phyloP scores from a whole-genome alignment of 2,797 vertebrate species.

The Limosa lapponica region DNA sequence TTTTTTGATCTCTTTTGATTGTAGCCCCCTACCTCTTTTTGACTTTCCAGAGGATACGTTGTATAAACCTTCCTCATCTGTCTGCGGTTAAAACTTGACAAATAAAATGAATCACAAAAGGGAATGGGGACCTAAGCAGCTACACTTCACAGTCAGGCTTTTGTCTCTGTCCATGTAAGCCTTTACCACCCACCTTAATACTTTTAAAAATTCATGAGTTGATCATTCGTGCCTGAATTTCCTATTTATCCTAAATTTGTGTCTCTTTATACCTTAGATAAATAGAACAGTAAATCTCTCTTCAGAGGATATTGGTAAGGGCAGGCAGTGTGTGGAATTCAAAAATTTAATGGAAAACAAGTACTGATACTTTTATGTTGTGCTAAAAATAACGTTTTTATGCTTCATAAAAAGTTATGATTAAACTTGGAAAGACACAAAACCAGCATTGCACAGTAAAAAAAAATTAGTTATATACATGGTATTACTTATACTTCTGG shows the following conservation, averaged over 20 bases:
- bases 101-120: not conserved
- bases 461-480: not conserved
- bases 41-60: not conserved
- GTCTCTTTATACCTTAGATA: not conserved
- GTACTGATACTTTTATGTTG: not conserved
- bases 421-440: not conserved
- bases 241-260: not conserved
- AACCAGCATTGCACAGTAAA: accelerated
- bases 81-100: not conserved
- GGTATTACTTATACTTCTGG: not conserved
- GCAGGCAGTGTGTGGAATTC: not conserved
- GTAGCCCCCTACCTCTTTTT: not conserved
- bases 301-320: not conserved
- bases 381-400: not conserved
- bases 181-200: not conserved
- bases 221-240: not conserved
- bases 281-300: not conserved
- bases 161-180: not conserved
- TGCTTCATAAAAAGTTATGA: not conserved
- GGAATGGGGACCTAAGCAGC: not conserved
- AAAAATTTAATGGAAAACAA: not conserved
- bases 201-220: not conserved
- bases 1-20: not conserved
- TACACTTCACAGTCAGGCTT: not conserved
- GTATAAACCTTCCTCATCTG: not conserved